Percentiles rank a stretch among this genome's conserved stretches.
phyloP scores from a whole-genome alignment of 2,797 vertebrate genomes.

The Phrynocephalus forsythii region DNA sequence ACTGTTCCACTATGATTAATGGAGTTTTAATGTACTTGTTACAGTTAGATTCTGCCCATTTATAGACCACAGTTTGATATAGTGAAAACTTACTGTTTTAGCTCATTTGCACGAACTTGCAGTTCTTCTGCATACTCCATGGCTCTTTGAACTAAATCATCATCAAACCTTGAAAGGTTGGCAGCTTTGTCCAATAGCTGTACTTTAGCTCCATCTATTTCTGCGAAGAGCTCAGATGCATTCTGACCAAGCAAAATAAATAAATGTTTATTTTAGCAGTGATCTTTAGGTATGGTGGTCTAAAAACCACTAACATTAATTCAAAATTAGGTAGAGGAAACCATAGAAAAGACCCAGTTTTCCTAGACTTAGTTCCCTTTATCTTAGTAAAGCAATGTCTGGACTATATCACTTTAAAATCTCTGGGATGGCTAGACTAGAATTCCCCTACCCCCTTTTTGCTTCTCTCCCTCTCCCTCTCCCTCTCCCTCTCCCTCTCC shows the following conservation, averaged over 20 bases:
- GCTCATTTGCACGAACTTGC: conserved; percentile 82
- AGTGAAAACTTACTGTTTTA: conserved; percentile 83
- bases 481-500: too few relatives aligned
- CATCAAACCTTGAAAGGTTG: conserved; percentile 85
- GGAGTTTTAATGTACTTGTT: background rate
- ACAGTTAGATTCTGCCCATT: background rate
- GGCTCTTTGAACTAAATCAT: conserved; percentile 86
- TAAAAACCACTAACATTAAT: background rate
- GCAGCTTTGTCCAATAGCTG: conserved; percentile 84
- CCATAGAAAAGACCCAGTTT: background rate
- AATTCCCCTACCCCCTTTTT: background rate
- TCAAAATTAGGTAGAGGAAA: background rate
- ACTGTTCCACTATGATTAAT: background rate
- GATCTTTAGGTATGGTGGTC: background rate
- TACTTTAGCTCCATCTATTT: conserved; percentile 89
- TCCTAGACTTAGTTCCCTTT: background rate
- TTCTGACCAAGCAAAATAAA: conserved; percentile 79
- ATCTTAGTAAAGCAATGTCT: background rate
- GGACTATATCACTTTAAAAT: background rate
- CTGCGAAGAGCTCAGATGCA: conserved; percentile 87
- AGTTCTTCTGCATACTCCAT: conserved; percentile 83
- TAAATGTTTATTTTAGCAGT: conserved; percentile 25
- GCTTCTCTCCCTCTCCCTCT: too few relatives aligned
- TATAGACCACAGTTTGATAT: background rate
- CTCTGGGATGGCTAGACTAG: background rate